Base-by-base conservation (phyloP, 1,140 invertebrate species). In the Macrobrachium nipponense region DNA sequence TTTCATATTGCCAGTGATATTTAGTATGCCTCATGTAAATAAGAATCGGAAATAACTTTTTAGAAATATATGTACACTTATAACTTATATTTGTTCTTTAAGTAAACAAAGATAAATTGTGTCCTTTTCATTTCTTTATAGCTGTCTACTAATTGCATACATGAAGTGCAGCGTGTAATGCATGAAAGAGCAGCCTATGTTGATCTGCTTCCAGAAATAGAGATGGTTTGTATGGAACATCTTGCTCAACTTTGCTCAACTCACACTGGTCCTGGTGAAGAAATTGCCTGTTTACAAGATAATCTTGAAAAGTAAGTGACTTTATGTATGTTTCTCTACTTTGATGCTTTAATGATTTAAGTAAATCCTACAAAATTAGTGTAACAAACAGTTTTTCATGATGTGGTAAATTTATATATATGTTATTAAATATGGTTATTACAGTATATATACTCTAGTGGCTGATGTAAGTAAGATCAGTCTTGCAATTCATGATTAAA, bases 131-230 rank as follows among this genome's bases (percentile, higher is more conserved):
- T 12, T 44, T 59, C n/a, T 14, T 82, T 89, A 62, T 78, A 92
- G 90, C 70, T 93, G 15, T 90, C 89, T n/a, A 85, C 86, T 18
- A 86, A 90, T 72, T 94, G 94, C 89, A 88, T 91, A 81, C 93
- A 95, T 87, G 96, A 99, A 92, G 95, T 99, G 0, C 94, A 94
- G 92, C 90, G 97, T 89, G 96, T 98, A 0, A 98, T 99, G 97
- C 93, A 96, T 81, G 96, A 97, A 90, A 92, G 98, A 88, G 97
- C 98, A 5, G 92, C 96, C 0, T 96, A 95, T 90, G 97, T 99
- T 6, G 96, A 99, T 90, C 93, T 99, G 10, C 94, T 98, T 88
- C 98, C 98, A 12, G 96, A 98, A 92, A 95, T 99, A 84, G 97
- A 99, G 92, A 95, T 96, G 90, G 93, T 93, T 62, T 99, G 98